Percentiles rank a stretch among this genome's conserved stretches.
Conservation (phyloP, 2,113 vertebrate genomes). For the Lophochroa leadbeateri region DNA sequence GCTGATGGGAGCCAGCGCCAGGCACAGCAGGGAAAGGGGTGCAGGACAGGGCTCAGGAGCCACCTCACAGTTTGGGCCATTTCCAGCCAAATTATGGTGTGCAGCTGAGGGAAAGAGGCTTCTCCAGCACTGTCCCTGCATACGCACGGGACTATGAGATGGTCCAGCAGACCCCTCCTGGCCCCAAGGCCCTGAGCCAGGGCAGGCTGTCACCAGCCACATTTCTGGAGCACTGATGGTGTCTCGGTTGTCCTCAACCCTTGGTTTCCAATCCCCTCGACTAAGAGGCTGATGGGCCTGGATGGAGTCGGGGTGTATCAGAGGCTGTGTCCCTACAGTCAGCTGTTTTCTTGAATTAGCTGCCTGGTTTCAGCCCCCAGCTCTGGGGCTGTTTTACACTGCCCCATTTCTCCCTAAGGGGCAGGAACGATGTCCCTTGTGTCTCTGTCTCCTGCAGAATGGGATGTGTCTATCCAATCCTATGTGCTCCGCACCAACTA, state of each 20-base stretch:
- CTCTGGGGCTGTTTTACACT: background rate
- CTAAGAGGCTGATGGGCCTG: background rate
- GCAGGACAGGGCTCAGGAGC: background rate
- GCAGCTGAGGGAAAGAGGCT: background rate
- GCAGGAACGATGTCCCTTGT: background rate
- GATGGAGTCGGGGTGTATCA: background rate
- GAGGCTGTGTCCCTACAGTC: background rate
- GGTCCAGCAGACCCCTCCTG: background rate
- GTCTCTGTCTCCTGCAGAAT: conserved; percentile 72
- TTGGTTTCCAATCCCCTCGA: background rate
- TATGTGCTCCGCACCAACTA: conserved; percentile 91
- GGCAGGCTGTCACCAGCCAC: background rate
- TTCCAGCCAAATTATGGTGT: background rate
- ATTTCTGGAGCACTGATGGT: background rate
- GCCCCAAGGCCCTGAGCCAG: background rate
- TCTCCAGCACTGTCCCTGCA: background rate
- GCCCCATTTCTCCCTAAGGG: background rate
- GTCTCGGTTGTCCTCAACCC: background rate
- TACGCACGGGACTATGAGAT: background rate
- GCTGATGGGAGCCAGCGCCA: rapidly evolving
- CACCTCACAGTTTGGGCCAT: background rate
- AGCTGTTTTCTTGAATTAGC: background rate
- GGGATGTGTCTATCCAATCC: conserved; percentile 72
- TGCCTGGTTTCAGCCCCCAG: background rate
- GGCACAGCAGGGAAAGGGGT: background rate